Evolutionary conservation across 2,113 vertebrate species (phyloP).

Genomic region (Dasyprocta punctata): DNA sequence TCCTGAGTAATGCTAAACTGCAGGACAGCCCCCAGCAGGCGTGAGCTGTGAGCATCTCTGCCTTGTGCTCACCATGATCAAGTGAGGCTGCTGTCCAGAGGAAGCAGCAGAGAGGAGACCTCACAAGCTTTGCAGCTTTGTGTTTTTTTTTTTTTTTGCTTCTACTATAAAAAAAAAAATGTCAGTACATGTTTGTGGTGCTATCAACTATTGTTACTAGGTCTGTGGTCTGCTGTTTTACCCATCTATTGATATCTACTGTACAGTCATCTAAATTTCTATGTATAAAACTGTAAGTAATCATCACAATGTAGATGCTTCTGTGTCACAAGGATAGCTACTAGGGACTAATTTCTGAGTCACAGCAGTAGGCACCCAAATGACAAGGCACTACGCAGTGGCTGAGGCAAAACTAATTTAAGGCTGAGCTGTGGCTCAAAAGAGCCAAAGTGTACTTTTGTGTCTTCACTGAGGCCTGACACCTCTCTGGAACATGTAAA

Average conservation of each 20-base stretch:
- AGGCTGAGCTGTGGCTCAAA: neutral
- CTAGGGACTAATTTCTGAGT: too few species aligned
- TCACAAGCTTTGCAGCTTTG: neutral
- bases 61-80: rapidly evolving
- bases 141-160: neutral
- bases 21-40: rapidly evolving
- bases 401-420: neutral
- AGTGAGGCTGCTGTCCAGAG: neutral
- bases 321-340: neutral
- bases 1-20: too few species aligned
- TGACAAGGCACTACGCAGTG: neutral
- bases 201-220: neutral
- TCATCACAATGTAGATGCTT: neutral
- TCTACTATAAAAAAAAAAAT: neutral
- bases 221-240: neutral
- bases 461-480: neutral
- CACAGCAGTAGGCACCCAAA: neutral
- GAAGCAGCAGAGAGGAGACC: neutral
- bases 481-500: neutral
- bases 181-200: neutral
- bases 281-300: neutral
- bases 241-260: neutral
- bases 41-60: neutral
- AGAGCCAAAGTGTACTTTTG: neutral
- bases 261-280: neutral